Evolutionary conservation across 2,797 vertebrate species (phyloP).

Genomic region (Malurus leucopterus): DNA sequence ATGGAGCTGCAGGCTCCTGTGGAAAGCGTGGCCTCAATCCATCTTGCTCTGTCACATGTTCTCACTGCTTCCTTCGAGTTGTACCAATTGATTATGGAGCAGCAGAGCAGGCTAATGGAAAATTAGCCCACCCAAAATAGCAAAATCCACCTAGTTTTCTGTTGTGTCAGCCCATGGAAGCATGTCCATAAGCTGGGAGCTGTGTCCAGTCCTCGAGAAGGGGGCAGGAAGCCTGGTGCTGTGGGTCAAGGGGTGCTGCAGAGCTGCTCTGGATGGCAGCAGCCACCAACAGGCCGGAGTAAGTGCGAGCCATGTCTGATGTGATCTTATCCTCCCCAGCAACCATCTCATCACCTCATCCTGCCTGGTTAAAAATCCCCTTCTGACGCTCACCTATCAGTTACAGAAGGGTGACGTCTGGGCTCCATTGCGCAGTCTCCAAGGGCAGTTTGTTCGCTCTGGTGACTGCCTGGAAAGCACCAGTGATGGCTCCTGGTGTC

Average conservation of each 20-base stretch:
- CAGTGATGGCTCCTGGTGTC: not conserved
- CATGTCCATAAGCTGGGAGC: accelerated
- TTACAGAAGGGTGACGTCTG: not conserved
- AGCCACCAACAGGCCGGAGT: not conserved
- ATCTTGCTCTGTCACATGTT: not conserved
- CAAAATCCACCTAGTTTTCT: not conserved
- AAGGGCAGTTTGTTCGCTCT: not conserved
- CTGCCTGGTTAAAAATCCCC: not conserved
- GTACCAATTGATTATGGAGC: not conserved
- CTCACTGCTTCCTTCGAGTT: slow-evolving; percentile 10
- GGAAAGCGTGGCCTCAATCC: not conserved
- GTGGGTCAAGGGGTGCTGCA: accelerated
- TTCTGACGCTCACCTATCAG: not conserved
- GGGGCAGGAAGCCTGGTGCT: not conserved
- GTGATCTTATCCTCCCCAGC: not conserved
- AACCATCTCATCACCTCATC: not conserved
- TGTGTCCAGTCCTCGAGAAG: not conserved
- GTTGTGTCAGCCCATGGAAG: not conserved
- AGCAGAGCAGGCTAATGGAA: not conserved
- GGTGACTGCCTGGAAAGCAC: not conserved
- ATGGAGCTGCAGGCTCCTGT: not conserved
- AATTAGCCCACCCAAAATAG: not conserved
- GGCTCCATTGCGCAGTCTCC: not conserved
- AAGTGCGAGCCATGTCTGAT: not conserved
- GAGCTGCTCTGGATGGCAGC: not conserved